Percentiles rank a stretch among this genome's conserved stretches.
phyloP scores from a whole-genome alignment of 2,113 vertebrate genomes.

The Ophiodon elongatus region DNA sequence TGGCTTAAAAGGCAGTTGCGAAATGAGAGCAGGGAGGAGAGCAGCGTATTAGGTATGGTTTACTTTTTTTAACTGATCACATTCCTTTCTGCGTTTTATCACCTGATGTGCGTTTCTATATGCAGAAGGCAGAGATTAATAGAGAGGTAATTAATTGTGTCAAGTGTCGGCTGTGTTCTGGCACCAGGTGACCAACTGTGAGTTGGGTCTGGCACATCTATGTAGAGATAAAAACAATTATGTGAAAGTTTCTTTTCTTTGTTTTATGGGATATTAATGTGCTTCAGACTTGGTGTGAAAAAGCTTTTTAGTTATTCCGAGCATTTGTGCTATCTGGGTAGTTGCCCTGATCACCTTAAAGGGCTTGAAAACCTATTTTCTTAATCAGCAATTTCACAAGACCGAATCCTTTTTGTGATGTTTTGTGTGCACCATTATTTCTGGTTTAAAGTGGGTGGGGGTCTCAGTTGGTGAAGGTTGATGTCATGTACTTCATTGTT shows the following conservation, averaged over 20 bases:
- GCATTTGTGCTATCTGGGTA: neutral
- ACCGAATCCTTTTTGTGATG: neutral
- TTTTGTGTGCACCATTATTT: neutral
- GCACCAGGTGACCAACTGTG: conserved; percentile 42
- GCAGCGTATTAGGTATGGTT: neutral
- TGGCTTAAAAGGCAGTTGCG: conserved; percentile 23
- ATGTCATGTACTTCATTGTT: neutral
- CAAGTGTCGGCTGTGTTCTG: conserved; percentile 38
- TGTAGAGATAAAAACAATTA: neutral
- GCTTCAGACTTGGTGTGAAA: neutral
- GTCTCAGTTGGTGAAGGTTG: neutral
- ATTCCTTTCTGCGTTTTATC: conserved; percentile 10
- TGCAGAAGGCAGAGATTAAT: conserved; percentile 16
- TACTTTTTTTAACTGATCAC: conserved; percentile 25
- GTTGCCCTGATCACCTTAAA: neutral
- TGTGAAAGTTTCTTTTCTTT: conserved; percentile 21
- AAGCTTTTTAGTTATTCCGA: neutral
- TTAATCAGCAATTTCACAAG: neutral
- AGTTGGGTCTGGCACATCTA: conserved; percentile 40
- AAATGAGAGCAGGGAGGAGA: conserved; percentile 10
- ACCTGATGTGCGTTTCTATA: conserved; percentile 7
- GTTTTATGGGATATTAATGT: conserved; percentile 5
- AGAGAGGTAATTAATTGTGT: conserved; percentile 41
- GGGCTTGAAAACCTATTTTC: neutral
- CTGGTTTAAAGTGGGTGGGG: neutral